Conservation (phyloP, 2,113 vertebrate species). For the Lepisosteus oculatus region DNA sequence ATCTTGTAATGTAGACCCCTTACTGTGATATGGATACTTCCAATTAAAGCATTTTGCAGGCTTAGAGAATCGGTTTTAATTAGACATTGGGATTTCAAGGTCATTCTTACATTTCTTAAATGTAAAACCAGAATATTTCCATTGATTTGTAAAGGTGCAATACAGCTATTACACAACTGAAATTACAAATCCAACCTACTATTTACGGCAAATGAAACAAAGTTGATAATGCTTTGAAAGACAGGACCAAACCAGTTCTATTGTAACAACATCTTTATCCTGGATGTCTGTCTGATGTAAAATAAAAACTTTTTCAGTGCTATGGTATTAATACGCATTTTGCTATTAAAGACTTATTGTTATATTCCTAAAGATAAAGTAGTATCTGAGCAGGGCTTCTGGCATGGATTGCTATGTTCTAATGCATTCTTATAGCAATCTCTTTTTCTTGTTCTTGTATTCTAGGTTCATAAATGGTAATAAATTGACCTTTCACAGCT, state of each 20-base stretch:
- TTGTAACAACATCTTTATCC: too few species aligned
- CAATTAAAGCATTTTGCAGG: conserved; percentile 62
- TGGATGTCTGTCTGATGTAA: too few species aligned
- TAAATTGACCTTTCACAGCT: conserved; percentile 4
- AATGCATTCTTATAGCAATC: neutral
- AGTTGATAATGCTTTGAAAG: too few species aligned
- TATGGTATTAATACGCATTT: too few species aligned
- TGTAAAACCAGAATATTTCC: neutral
- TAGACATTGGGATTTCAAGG: conserved; percentile 63
- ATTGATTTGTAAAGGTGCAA: conserved; percentile 6
- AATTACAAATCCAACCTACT: too few species aligned
- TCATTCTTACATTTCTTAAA: conserved; percentile 51
- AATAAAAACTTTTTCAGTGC: too few species aligned
- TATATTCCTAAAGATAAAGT: too few species aligned
- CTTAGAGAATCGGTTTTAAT: conserved; percentile 64
- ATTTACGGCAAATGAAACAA: too few species aligned
- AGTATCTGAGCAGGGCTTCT: too few species aligned
- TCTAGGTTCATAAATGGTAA: neutral
- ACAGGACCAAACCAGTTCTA: too few species aligned
- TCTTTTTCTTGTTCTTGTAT: neutral
- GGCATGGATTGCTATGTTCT: neutral
- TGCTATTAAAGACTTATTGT: too few species aligned
- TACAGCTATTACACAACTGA: too few species aligned
- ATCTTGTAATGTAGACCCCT: conserved; percentile 39
- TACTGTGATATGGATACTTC: conserved; percentile 53